These are phyloP conservation scores for Isaurus tuberculatus DNA, from an alignment of 92 coral and sea anemone genomes.

Conservation along the genomic window DNA sequence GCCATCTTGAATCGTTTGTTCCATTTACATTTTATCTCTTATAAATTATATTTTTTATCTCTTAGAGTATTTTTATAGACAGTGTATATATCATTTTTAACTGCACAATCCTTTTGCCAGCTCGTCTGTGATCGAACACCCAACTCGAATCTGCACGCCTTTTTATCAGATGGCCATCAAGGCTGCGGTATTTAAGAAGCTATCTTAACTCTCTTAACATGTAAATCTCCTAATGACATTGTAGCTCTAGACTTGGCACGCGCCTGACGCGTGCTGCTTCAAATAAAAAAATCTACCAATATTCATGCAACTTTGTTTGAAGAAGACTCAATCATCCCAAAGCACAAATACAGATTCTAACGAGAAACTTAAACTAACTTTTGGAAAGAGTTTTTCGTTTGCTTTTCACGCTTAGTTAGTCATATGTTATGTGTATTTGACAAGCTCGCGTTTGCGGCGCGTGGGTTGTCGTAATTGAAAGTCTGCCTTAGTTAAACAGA, in stretches of 20 bases:
- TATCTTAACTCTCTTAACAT: constrained; percentile 19
- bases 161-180: constrained; percentile 30
- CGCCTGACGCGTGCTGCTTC: constrained; percentile 38
- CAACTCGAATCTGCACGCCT: constrained; percentile 17
- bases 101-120: not conserved
- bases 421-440: not conserved
- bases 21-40: too few relatives aligned
- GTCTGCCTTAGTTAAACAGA: constrained; percentile 23
- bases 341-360: constrained; percentile 25
- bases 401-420: constrained; percentile 37
- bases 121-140: constrained; percentile 5
- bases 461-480: constrained; percentile 26
- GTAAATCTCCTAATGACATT: constrained; percentile 45
- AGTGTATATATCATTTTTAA: not conserved
- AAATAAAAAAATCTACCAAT: not conserved
- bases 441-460: constrained; percentile 4
- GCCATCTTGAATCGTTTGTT: too few relatives aligned
- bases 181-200: constrained; percentile 27
- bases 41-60: too few relatives aligned
- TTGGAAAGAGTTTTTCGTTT: constrained; percentile 26
- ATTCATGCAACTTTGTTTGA: constrained; percentile 14
- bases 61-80: not conserved
- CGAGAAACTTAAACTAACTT: not conserved
- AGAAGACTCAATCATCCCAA: constrained; percentile 4
- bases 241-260: constrained; percentile 20